Conservation (phyloP, 1,140 invertebrate species). For the Drosophila arawakana region DNA sequence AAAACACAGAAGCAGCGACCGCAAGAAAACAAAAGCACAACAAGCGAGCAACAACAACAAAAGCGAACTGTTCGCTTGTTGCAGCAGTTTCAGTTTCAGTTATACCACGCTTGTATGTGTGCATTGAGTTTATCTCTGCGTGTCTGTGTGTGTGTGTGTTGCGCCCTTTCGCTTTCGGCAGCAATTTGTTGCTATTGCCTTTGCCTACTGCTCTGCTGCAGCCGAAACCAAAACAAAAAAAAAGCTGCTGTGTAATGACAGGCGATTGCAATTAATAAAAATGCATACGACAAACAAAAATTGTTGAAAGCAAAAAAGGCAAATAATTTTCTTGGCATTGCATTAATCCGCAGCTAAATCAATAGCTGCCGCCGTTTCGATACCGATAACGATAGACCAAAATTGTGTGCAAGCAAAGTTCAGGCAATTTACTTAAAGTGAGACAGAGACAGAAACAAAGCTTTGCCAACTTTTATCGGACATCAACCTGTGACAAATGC, state of each 20-base stretch:
- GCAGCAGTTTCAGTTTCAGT: conserved; percentile 61
- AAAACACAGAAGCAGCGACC: conserved; percentile 36
- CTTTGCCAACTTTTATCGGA: conserved; percentile 73
- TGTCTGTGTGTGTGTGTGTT: conserved; percentile 28
- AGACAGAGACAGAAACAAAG: conserved; percentile 23
- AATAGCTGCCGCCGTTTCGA: conserved; percentile 10
- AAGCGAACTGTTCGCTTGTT: conserved; percentile 41
- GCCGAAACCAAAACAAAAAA: conserved; percentile 16
- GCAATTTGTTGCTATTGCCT: conserved; percentile 56
- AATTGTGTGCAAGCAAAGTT: conserved; percentile 57
- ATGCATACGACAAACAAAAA: not conserved
- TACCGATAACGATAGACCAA: conserved; percentile 60
- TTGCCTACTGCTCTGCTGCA: conserved; percentile 13
- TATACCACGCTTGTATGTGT: conserved; percentile 20
- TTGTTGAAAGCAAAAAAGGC: conserved; percentile 14
- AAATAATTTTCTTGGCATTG: conserved; percentile 53
- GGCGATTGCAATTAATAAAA: conserved; percentile 29
- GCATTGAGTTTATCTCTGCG: conserved; percentile 5
- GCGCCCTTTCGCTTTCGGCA: conserved; percentile 78
- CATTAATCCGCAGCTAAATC: conserved; percentile 6
- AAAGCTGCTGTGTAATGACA: conserved; percentile 58
- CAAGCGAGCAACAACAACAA: conserved; percentile 23
- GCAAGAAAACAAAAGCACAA: conserved; percentile 44
- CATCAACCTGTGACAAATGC: conserved; percentile 67
- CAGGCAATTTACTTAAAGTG: conserved; percentile 31